Conservation (phyloP, 1,140 invertebrate species). For the Bombus picipes region DNA sequence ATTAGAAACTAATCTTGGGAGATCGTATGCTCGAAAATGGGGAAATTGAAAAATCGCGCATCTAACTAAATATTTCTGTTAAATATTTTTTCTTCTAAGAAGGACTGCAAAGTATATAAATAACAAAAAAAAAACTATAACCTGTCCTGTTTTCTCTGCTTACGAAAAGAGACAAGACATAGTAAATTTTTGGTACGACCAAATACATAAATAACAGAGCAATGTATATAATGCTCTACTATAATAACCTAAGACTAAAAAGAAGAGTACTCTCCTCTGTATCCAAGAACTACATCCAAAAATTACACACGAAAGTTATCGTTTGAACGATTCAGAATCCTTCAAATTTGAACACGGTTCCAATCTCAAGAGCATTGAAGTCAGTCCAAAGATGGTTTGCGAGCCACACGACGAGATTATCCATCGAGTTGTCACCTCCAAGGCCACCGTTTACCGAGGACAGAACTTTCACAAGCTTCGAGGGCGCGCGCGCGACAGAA, state of each 20-base stretch:
- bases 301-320: no score
- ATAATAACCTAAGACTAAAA: no score
- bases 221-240: not conserved
- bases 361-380: not conserved
- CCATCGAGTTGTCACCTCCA: not conserved
- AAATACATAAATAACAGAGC: not conserved
- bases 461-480: not conserved
- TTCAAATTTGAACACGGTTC: not conserved
- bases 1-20: not conserved
- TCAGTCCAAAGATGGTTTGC: no score
- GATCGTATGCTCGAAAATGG: no score
- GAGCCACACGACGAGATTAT: not conserved
- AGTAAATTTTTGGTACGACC: not conserved
- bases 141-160: not conserved
- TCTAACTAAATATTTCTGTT: no score
- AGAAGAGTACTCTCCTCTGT: no score
- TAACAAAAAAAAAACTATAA: no score
- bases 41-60: no score
- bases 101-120: no score
- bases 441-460: not conserved
- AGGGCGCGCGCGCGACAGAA: not conserved
- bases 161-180: not conserved
- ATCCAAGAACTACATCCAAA: no score
- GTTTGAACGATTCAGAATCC: not conserved
- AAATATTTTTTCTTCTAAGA: no score